phyloP scores from a whole-genome alignment of 2,113 vertebrate genomes.

The Puffinus mauretanicus region DNA sequence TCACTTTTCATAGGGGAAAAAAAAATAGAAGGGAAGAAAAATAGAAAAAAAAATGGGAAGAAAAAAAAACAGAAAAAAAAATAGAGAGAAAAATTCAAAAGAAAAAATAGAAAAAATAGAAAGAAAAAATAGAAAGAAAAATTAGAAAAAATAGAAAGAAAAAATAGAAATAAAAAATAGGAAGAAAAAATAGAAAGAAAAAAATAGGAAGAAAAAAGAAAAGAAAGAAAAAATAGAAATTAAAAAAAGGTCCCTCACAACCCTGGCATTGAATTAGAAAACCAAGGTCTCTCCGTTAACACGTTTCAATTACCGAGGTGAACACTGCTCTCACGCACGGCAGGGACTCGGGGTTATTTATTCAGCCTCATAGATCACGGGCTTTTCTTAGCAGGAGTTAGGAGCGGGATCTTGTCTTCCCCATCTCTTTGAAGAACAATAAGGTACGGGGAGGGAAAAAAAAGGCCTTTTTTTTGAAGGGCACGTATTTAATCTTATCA shows the following conservation, averaged over 20 bases:
- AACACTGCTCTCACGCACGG: background rate
- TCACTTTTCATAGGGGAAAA: background rate
- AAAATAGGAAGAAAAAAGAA: background rate
- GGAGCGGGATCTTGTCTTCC: background rate
- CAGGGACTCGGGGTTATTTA: background rate
- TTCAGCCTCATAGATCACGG: background rate
- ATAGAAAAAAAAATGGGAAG: background rate
- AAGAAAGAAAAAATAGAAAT: background rate
- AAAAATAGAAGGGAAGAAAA: background rate
- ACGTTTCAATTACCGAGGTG: background rate
- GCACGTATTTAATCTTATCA: conserved; percentile 62
- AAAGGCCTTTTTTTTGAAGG: background rate
- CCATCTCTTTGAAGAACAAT: conserved; percentile 58
- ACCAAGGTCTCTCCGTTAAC: background rate
- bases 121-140: background rate
- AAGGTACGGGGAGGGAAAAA: background rate
- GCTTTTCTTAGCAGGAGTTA: background rate
- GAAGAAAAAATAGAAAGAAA: background rate
- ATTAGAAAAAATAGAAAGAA: no score
- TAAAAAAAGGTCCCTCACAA: background rate
- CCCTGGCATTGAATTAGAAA: background rate
- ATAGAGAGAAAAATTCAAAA: background rate
- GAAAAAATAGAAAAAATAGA: no score
- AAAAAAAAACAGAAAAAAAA: background rate
- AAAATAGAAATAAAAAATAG: background rate